phyloP scores from a whole-genome alignment of 1,140 invertebrate species.

The Lasioglossum albipes region DNA sequence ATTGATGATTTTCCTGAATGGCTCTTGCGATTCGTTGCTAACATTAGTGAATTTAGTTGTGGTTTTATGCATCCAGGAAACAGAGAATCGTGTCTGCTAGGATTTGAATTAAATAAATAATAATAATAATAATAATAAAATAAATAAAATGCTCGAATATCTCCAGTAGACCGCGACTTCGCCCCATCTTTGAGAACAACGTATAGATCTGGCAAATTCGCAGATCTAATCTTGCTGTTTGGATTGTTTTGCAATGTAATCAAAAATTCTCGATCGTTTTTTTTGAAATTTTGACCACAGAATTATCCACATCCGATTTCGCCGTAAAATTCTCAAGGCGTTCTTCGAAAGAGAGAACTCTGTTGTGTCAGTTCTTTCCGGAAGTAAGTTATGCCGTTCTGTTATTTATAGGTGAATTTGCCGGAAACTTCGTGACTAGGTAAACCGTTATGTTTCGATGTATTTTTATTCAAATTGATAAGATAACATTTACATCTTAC shows the following conservation, averaged over 20 bases:
- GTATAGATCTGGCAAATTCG: conserved; percentile 83
- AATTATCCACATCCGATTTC: too few relatives aligned
- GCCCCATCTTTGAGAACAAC: conserved; percentile 81
- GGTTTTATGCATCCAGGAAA: conserved; percentile 68
- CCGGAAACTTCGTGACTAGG: too few relatives aligned
- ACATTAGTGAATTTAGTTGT: conserved; percentile 55
- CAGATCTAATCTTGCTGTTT: conserved; percentile 87
- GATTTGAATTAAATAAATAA: conserved; percentile 54
- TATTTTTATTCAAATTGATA: too few relatives aligned
- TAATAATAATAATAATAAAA: too few relatives aligned
- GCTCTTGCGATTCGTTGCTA: conserved; percentile 77
- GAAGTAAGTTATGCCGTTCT: too few relatives aligned
- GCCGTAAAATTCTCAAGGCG: too few relatives aligned
- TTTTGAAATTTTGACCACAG: too few relatives aligned
- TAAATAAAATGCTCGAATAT: conserved; percentile 61
- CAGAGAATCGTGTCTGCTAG: conserved; percentile 65
- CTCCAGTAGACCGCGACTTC: conserved; percentile 58
- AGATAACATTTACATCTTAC: too few relatives aligned
- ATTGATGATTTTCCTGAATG: conserved; percentile 77
- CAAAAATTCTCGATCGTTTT: conserved; percentile 87
- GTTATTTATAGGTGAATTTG: too few relatives aligned
- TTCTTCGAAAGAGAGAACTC: too few relatives aligned
- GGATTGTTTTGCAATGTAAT: conserved; percentile 87
- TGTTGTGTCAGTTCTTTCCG: too few relatives aligned
- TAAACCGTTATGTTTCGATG: too few relatives aligned